Conservation (phyloP, 2,113 vertebrate genomes). For the Cyanoliseus patagonus region DNA sequence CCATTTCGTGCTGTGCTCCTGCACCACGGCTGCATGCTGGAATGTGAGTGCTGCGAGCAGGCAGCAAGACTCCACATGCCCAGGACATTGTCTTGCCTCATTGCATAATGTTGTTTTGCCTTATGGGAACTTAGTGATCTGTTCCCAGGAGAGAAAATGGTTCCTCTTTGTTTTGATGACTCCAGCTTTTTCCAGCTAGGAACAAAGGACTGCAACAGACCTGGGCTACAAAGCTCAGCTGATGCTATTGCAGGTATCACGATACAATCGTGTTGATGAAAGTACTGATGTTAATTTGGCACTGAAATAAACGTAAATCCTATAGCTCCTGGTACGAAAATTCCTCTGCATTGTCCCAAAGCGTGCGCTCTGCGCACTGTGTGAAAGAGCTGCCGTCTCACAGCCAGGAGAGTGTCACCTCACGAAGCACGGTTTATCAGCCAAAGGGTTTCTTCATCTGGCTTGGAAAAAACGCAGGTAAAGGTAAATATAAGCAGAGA, state of each 20-base stretch:
- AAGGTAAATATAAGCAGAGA: not conserved
- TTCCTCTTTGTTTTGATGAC: conserved; percentile 38
- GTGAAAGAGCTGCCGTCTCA: not conserved
- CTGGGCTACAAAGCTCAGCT: not conserved
- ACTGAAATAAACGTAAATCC: not conserved
- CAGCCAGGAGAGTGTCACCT: not conserved
- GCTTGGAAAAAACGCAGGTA: not conserved
- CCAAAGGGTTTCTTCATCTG: not conserved
- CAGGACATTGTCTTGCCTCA: conserved; percentile 2
- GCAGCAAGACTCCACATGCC: conserved; percentile 59
- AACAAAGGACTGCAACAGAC: not conserved
- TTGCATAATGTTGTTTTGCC: conserved; percentile 66
- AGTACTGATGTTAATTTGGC: not conserved
- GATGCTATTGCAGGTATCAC: not conserved
- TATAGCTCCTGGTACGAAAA: not conserved
- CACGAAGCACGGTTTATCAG: not conserved
- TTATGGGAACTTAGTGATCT: conserved; percentile 30
- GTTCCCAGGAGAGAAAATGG: conserved; percentile 61
- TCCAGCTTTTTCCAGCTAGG: not conserved
- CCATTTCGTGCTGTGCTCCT: not conserved
- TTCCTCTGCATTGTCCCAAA: not conserved
- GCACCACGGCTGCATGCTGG: not conserved
- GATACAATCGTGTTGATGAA: not conserved
- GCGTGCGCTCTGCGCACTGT: not conserved
- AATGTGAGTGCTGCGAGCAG: not conserved